Percentiles rank a stretch among this genome's conserved stretches.
Evolutionary conservation across 2,113 vertebrate genomes (phyloP).

Genomic region (Dasyornis broadbenti): DNA sequence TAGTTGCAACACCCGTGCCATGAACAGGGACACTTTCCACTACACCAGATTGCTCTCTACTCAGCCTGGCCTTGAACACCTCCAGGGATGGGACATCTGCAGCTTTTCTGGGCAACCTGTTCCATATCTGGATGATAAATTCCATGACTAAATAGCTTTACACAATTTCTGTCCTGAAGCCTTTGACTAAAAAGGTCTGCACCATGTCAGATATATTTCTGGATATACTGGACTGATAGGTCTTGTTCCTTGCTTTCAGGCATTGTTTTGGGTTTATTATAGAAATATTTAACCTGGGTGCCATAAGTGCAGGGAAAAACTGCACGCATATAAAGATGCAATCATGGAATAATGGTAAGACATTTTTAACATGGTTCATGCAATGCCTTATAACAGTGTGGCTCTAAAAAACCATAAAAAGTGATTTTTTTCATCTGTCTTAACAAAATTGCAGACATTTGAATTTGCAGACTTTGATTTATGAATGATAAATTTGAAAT

Average conservation of each 20-base stretch:
- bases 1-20: neutral
- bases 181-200: neutral
- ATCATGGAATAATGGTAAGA: neutral
- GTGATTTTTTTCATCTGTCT: neutral
- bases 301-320: neutral
- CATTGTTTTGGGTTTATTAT: neutral
- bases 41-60: neutral
- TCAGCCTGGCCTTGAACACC: neutral
- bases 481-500: neutral
- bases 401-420: neutral
- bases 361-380: neutral
- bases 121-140: neutral
- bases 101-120: neutral
- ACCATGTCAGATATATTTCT: neutral
- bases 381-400: neutral
- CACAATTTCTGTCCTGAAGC: neutral
- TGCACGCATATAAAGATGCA: neutral
- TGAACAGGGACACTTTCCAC: neutral
- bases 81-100: neutral
- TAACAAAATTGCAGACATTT: neutral
- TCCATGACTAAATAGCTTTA: neutral
- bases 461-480: neutral
- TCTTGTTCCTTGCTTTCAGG: neutral
- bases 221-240: neutral
- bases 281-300: neutral